Evolutionary conservation across 2,888 invertebrate genomes (phyloP), one percentile per base, ranked within the genome.

Genomic region (Acanthoscelides obtectus): DNA sequence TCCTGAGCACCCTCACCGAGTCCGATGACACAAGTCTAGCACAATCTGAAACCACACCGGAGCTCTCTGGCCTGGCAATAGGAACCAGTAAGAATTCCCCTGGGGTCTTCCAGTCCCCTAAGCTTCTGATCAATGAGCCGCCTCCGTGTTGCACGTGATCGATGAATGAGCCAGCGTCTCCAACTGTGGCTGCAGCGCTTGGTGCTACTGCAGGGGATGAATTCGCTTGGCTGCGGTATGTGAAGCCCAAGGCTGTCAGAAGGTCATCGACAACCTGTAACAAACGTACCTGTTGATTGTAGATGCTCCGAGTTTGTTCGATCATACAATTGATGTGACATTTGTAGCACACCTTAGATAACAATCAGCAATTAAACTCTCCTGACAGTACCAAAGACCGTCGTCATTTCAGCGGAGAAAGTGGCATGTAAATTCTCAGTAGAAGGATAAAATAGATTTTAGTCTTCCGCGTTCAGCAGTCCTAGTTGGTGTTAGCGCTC

Each of bases 211-310:
- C 81, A 69, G 83, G 83, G 2, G 81, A 80, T 20, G 77, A 79
- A 72, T 66, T 67, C 25, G 82, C 82, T 68, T 83, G 84, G 73
- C 84, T 84, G 69, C 84, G 82, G 75, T 84, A 84, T 21, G 83
- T 83, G 77, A 85, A 84, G 5, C 85, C 85, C 20, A 88, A 81
- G 0, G 86, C 80, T 1, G 85, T 84, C 3, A 89, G 83, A 1
- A 89, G 76, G 69, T 88, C 87, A 75, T 89, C 88, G 2, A 89
- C 84, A 20, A 45, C 12, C 45, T 45, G 45, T 12, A 45, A 45
- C 45, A 45, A 45, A 45, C 45, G 17, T 8, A 5, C 25, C 8
- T 3, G 25, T 25, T 25, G 25, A 8, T n/a, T n/a, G n/a, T n/a
- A n/a, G n/a, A n/a, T n/a, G n/a, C n/a, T n/a, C n/a, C n/a, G n/a